Percentiles rank a stretch among this genome's conserved stretches.
phyloP scores from a whole-genome alignment of 2,113 vertebrate species.

The Atherinomorus stipes region DNA sequence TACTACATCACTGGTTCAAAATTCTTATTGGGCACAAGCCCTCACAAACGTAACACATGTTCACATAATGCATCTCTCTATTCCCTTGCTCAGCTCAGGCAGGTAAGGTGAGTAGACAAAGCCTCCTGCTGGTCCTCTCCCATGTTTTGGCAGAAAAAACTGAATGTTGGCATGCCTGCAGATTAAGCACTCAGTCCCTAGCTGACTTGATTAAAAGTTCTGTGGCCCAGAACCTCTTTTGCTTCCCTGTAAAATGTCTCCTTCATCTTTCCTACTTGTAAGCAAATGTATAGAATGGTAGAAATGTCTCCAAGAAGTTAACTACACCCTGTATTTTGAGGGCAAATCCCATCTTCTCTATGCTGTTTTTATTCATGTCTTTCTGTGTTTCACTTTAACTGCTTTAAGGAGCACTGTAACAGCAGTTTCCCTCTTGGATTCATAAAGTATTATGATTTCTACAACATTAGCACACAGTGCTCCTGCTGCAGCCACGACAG shows the following conservation, averaged over 20 bases:
- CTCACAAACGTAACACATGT: conserved; percentile 3
- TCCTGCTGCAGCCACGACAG: conserved; percentile 14
- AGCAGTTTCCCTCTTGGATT: too few species aligned
- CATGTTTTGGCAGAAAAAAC: conserved; percentile 46
- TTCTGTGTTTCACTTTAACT: too few species aligned
- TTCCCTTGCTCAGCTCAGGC: not conserved
- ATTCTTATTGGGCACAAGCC: not conserved
- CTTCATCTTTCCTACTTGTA: conserved; percentile 30
- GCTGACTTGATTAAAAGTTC: conserved; percentile 64
- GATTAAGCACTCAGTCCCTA: conserved; percentile 54
- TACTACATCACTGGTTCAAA: conserved; percentile 14
- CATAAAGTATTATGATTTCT: too few species aligned
- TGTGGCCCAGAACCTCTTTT: conserved; percentile 49
- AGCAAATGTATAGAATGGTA: conserved; percentile 19
- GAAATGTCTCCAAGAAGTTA: conserved; percentile 5
- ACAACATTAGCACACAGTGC: not conserved
- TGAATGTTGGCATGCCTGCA: conserved; percentile 50
- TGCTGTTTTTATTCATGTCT: too few species aligned
- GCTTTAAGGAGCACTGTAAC: too few species aligned
- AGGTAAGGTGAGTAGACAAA: conserved; percentile 30
- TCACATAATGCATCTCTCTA: not conserved
- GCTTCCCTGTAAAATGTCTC: conserved; percentile 33
- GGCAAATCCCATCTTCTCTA: conserved; percentile 6
- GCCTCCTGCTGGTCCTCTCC: conserved; percentile 44
- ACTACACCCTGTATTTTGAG: conserved; percentile 61